phyloP scores from a whole-genome alignment of 2,888 invertebrate genomes.

The Enoplolaimus lenunculus region DNA sequence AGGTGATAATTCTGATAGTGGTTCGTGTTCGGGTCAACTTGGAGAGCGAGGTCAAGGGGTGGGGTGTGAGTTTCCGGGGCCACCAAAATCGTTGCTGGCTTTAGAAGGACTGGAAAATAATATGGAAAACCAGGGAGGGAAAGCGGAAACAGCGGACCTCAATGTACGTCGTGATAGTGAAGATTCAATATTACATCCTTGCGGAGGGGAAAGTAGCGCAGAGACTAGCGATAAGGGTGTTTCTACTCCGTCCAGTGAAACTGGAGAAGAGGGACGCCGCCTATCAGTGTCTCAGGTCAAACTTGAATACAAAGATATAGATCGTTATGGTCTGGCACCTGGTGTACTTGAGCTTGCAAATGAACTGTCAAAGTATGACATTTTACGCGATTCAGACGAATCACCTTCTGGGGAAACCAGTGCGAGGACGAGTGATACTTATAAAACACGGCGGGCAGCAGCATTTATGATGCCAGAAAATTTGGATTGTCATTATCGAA shows the following conservation, averaged over 20 bases:
- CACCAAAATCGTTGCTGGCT: constrained; percentile 14
- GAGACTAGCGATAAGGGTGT: not conserved
- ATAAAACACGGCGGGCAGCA: not conserved
- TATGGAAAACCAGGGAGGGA: too few species aligned
- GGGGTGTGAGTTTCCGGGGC: constrained; percentile 21
- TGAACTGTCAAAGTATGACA: constrained; percentile 26
- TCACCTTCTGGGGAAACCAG: not conserved
- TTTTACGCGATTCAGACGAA: not conserved
- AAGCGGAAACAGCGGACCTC: too few species aligned
- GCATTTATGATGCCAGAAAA: constrained; percentile 21
- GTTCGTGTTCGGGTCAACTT: not conserved
- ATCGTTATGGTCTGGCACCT: constrained; percentile 24
- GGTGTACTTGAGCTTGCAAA: constrained; percentile 35
- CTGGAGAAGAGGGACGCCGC: too few species aligned
- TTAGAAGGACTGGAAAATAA: not conserved
- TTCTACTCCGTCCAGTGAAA: too few species aligned
- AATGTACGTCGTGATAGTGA: too few species aligned
- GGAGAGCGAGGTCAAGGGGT: constrained; percentile 21
- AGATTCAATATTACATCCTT: too few species aligned
- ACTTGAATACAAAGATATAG: not conserved
- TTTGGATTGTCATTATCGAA: constrained; percentile 18
- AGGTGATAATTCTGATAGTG: not conserved
- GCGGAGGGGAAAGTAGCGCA: too few species aligned
- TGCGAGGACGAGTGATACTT: too few species aligned
- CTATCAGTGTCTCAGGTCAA: too few species aligned